Evolutionary conservation across 1,140 invertebrate species (phyloP).

Genomic region (Cepaea nemoralis): DNA sequence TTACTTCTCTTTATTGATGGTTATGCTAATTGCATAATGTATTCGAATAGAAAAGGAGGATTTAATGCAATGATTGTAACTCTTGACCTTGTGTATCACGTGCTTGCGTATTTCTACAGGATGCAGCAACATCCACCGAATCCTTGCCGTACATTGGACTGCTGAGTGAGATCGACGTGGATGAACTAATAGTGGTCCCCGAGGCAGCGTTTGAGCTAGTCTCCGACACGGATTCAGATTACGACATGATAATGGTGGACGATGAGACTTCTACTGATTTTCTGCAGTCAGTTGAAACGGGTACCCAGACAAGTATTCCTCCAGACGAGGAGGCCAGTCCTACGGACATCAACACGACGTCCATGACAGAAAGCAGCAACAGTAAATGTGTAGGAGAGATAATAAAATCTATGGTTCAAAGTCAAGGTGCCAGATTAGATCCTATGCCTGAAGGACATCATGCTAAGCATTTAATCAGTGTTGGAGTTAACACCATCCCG

Average conservation of each 20-base stretch:
- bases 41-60: too few species aligned
- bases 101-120: slow-evolving; percentile 25
- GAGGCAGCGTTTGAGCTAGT: slow-evolving; percentile 60
- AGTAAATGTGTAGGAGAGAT: slow-evolving; percentile 28
- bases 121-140: slow-evolving; percentile 66
- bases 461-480: slow-evolving; percentile 48
- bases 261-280: slow-evolving; percentile 54
- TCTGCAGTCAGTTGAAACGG: slow-evolving; percentile 48
- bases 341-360: neutral
- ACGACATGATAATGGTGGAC: slow-evolving; percentile 60
- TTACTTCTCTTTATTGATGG: too few species aligned
- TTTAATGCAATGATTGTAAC: too few species aligned
- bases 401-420: slow-evolving; percentile 30
- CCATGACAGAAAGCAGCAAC: slow-evolving; percentile 14
- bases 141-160: slow-evolving; percentile 66
- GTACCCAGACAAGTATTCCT: slow-evolving; percentile 55
- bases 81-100: too few species aligned
- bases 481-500: slow-evolving; percentile 60
- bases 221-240: slow-evolving; percentile 45
- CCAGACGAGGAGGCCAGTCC: neutral
- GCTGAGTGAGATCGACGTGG: slow-evolving; percentile 65
- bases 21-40: too few species aligned
- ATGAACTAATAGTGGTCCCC: slow-evolving; percentile 64
- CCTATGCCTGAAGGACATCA: neutral
- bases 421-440: neutral